Evolutionary conservation across 2,797 vertebrate species (phyloP), one percentile per base, ranked within the genome.

Genomic region (Adrianichthys oophorus): DNA sequence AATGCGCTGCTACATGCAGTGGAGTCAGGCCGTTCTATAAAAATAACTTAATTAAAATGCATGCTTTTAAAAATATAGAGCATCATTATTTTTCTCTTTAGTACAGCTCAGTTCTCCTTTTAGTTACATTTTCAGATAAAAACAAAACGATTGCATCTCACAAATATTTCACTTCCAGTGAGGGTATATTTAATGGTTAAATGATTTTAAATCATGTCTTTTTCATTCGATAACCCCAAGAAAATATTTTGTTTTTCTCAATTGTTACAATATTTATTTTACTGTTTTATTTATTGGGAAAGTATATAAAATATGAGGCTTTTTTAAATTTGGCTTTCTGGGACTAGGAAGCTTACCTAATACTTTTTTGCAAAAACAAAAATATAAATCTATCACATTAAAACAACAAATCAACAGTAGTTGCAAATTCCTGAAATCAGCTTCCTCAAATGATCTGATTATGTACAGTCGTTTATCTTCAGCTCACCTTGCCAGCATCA

Each of bases 1-100:
- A 98, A 70, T 99, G 97, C 78, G 95, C 93, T 1, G 97, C 96
- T 64, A 99, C 95, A 4, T 99, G 97, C 48, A 99, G 79, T 0
- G 97, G 95, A 13, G 96, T 97, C 58, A 99, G 93, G 60, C 96
- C 96, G 56, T 96, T 98, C 97, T 98, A 89, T 70, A 78, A 66
- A 17, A 79, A 1, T n/a, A 70, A 70, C 26, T 7, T 12, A 13
- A 55, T 52, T 29, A 41, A 2, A 55, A 56, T 68, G 14, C 21
- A 13, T 52, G 52, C 66, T 14, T 37, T 15, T 24, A 23, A 1
- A 56, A 32, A 5, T 46, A 3, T 6, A 17, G 18, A n/a, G 1
- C 10, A 47, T 23, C 1, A 24, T 10, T 1, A 19, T 48, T 61
- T 12, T 0, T 43, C 46, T 15, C 53, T 37, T 3, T 26, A 6